Conservation (phyloP, 2,888 invertebrate genomes). For the Drosophila cognata region DNA sequence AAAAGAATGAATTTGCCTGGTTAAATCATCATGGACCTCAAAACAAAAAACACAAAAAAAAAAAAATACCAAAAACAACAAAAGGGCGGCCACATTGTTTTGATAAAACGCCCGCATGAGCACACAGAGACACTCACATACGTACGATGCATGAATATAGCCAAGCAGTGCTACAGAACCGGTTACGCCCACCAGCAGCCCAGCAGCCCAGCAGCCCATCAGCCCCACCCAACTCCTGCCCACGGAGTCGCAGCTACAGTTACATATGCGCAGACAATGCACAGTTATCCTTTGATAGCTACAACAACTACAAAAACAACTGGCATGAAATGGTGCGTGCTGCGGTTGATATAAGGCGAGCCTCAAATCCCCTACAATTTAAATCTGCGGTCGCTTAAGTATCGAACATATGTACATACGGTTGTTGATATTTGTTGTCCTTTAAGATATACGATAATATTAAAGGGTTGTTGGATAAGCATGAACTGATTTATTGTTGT, state of each 20-base stretch:
- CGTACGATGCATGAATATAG: neutral
- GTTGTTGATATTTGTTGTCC: neutral
- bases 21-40: slow-evolving; percentile 49
- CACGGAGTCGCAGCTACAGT: slow-evolving; percentile 40
- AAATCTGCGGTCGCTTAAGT: slow-evolving; percentile 4
- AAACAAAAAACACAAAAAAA: slow-evolving; percentile 5
- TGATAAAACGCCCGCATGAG: slow-evolving; percentile 80
- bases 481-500: neutral
- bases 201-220: slow-evolving; percentile 3
- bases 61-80: slow-evolving; percentile 56
- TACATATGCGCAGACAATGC: slow-evolving; percentile 69
- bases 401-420: neutral
- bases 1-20: slow-evolving; percentile 69
- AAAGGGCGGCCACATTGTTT: slow-evolving; percentile 79
- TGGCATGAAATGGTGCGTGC: slow-evolving; percentile 76
- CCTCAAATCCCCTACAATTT: slow-evolving; percentile 50
- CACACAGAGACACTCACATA: slow-evolving; percentile 22
- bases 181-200: slow-evolving; percentile 41
- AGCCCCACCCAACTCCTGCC: neutral
- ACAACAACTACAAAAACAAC: slow-evolving; percentile 42
- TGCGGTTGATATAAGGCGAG: slow-evolving; percentile 34
- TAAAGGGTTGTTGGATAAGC: neutral
- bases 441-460: neutral
- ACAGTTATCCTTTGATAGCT: slow-evolving; percentile 73
- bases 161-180: slow-evolving; percentile 21